phyloP scores from a whole-genome alignment of 2,113 vertebrate genomes.

The Paraplagusia blochii region DNA sequence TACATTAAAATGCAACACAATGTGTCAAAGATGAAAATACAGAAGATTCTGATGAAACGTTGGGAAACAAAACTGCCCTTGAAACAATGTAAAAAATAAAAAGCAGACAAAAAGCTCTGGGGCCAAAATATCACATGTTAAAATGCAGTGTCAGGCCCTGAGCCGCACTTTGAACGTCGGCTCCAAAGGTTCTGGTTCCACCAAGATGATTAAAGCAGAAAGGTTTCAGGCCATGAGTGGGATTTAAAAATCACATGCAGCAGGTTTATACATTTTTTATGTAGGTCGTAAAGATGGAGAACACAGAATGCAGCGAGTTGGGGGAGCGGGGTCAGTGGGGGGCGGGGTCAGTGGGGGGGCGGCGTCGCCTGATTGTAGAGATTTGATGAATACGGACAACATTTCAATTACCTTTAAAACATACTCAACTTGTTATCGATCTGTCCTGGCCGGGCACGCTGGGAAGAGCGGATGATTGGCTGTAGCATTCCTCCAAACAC shows the following conservation, averaged over 20 bases:
- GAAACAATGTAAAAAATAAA: too few species aligned
- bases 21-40: too few species aligned
- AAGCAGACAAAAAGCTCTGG: too few species aligned
- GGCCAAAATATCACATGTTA: too few species aligned
- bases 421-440: conserved; percentile 25
- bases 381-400: conserved; percentile 21
- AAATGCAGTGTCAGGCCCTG: too few species aligned
- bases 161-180: too few species aligned
- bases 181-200: not conserved
- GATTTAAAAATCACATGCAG: conserved; percentile 5
- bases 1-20: too few species aligned
- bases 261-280: not conserved
- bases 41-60: too few species aligned
- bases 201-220: not conserved
- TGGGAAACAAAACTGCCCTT: too few species aligned
- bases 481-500: conserved; percentile 14
- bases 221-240: conserved; percentile 1
- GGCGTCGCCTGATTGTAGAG: conserved; percentile 15
- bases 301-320: not conserved
- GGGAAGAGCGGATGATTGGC: conserved; percentile 26
- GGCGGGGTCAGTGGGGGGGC: too few species aligned
- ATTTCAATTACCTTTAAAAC: conserved; percentile 21
- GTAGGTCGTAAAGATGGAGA: not conserved
- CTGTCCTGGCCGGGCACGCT: conserved; percentile 2
- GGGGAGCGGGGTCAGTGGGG: too few species aligned